Conservation (phyloP, 1,140 invertebrate genomes). For the Tenebrio molitor region DNA sequence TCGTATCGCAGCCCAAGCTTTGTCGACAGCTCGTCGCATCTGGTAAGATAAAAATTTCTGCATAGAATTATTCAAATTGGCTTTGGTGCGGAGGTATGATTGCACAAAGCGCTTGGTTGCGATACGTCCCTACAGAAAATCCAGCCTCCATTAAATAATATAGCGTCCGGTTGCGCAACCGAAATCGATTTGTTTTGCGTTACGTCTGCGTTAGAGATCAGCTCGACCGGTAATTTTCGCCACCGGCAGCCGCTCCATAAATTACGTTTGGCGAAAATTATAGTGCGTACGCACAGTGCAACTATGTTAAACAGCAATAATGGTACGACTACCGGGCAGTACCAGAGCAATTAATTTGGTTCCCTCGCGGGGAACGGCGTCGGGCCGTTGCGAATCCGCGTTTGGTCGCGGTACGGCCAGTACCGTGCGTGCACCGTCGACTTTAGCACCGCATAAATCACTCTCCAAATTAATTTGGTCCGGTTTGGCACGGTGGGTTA, state of each 20-base stretch:
- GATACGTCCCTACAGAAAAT: background rate
- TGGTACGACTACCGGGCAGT: slow-evolving; percentile 6
- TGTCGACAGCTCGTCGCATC: background rate
- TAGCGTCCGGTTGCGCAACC: background rate
- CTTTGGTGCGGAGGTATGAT: background rate
- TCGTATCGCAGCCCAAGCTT: background rate
- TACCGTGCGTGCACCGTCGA: slow-evolving; percentile 14
- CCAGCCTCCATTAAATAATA: background rate
- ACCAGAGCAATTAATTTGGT: slow-evolving; percentile 27
- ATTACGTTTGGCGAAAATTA: slow-evolving; percentile 5
- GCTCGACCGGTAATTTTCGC: background rate
- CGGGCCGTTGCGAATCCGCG: no score
- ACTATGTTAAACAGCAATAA: background rate
- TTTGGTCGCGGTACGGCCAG: background rate
- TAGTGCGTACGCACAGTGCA: slow-evolving; percentile 2
- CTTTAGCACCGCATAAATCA: slow-evolving; percentile 40
- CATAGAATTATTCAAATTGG: slow-evolving; percentile 1
- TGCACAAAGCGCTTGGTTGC: background rate
- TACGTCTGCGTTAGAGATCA: background rate
- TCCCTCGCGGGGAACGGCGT: no score
- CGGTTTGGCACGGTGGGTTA: slow-evolving; percentile 6
- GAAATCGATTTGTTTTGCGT: background rate
- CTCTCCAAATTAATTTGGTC: slow-evolving; percentile 31
- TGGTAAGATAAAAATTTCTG: background rate
- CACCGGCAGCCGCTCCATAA: background rate